phyloP scores from a whole-genome alignment of 2,113 vertebrate species.

The Dasypus novemcinctus region DNA sequence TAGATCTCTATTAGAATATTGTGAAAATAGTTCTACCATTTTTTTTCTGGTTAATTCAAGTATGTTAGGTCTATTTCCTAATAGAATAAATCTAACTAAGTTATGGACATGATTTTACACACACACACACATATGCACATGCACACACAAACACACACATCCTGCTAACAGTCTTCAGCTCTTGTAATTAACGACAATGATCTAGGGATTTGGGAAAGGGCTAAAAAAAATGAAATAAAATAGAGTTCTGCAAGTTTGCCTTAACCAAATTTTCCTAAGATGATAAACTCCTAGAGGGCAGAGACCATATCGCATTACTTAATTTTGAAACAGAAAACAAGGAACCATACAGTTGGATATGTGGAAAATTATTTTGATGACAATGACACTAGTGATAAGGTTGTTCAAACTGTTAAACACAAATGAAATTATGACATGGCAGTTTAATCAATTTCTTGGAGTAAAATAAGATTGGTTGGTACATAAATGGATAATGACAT shows the following conservation, averaged over 20 bases:
- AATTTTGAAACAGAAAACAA: background rate
- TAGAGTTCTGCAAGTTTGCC: background rate
- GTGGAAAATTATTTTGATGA: background rate
- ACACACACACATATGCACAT: background rate
- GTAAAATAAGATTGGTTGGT: slow-evolving; percentile 44
- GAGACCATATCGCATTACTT: background rate
- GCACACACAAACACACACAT: background rate
- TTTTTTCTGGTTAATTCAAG: background rate
- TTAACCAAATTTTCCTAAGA: background rate
- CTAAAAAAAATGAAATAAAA: background rate
- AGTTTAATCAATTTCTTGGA: slow-evolving; percentile 52
- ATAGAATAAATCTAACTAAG: background rate
- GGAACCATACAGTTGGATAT: background rate
- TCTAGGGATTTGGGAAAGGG: background rate
- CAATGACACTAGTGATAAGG: background rate
- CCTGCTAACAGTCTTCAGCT: background rate
- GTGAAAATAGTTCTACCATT: background rate
- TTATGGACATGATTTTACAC: accelerated
- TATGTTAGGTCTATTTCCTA: background rate
- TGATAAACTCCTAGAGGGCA: slow-evolving; percentile 4
- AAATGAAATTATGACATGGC: slow-evolving; percentile 50
- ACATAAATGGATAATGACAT: slow-evolving; percentile 50
- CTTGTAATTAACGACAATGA: background rate
- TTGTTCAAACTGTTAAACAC: slow-evolving; percentile 28
- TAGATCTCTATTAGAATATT: background rate